Base-by-base conservation (phyloP, 2,113 vertebrate genomes). In the Charadrius vociferus region DNA sequence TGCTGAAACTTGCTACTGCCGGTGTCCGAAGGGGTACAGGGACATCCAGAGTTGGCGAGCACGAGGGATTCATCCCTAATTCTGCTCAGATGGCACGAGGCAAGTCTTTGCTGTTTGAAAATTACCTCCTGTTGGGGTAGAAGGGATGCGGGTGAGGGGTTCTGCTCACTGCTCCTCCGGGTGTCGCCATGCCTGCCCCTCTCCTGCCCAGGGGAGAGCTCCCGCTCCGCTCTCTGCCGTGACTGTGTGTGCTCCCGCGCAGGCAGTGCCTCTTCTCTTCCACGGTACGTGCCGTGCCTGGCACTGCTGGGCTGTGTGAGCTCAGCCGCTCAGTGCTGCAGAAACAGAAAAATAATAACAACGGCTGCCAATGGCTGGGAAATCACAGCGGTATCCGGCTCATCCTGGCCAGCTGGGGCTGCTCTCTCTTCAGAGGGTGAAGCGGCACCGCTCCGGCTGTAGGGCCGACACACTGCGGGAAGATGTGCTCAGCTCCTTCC, bases 251-350 rank as follows among this genome's bases (percentile, higher is more conserved):
- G 39, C 39, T 81, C 39, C 79, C 7, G 1, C 8, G 32, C 20
- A 26, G 65, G n/a, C 77, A 62, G n/a, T 3, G 14, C 32, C 65
- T 79, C 67, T 49, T 66, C 34, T 87, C 27, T 39, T 41, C n/a
- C 73, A 9, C 0, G 0, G 37, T 15, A 21, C 3, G 1, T 12
- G 66, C 61, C 1, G 10, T 49, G 68, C 52, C 52, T 86, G 90
- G 59, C 77, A 84, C 81, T 49, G 90, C 73, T 14, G 72, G 77
- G 77, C 81, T 80, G 22, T n/a, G 62, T n/a, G 62, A 86, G 80
- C 62, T 95, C 72, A 68, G 53, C 79, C 1, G 0, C 56, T 37
- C 59, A 17, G 22, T 0, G 0, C 61, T 65, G 73, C 70, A 66
- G 36, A 82, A 72, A 30, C 56, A 58, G 37, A 37, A 73, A 73